Conservation (phyloP, 2,797 vertebrate species). For the Atherinosoma microstoma region DNA sequence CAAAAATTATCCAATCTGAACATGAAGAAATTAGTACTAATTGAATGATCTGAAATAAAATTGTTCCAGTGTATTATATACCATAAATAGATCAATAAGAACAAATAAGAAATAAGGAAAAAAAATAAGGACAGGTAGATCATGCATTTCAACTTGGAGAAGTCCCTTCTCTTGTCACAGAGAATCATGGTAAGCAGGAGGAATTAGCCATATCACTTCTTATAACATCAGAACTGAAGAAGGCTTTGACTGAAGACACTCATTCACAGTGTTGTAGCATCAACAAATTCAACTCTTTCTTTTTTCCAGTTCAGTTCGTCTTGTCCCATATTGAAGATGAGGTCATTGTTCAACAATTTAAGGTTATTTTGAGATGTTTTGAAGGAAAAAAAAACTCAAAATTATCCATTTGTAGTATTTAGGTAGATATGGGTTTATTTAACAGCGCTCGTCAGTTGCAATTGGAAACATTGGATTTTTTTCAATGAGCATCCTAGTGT, state of each 20-base stretch:
- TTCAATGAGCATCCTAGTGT: too few relatives aligned
- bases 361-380: background rate
- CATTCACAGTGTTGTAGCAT: background rate
- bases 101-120: background rate
- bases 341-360: background rate
- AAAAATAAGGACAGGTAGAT: background rate
- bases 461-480: too few relatives aligned
- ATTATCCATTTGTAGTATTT: background rate
- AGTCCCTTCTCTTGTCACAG: background rate
- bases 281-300: background rate
- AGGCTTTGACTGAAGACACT: background rate
- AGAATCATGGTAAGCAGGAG: background rate
- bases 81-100: background rate
- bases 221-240: background rate
- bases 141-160: background rate
- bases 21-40: background rate
- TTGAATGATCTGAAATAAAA: background rate
- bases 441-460: too few relatives aligned
- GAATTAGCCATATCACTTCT: background rate
- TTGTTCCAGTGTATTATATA: background rate
- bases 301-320: background rate
- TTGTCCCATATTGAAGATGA: too few relatives aligned
- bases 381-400: background rate
- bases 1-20: too few relatives aligned
- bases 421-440: too few relatives aligned